Conservation (phyloP, 2,113 vertebrate genomes). For the Myiopsitta monachus region DNA sequence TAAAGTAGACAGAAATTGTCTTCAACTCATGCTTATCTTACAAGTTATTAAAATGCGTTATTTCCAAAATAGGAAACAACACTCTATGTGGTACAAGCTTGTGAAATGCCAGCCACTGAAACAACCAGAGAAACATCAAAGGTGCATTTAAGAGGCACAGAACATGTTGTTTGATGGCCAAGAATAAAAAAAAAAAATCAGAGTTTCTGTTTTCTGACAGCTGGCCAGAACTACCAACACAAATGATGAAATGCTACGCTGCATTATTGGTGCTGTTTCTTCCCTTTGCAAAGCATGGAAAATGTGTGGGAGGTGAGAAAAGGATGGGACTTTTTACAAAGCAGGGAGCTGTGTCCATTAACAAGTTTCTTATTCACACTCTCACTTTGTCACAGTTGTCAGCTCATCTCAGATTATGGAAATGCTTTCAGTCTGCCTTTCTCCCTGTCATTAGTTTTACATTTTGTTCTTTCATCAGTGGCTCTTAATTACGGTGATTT, state of each 20-base stretch:
- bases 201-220: neutral
- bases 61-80: neutral
- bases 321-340: neutral
- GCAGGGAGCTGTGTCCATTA: neutral
- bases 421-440: neutral
- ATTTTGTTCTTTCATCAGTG: neutral
- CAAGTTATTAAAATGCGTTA: neutral
- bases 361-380: neutral
- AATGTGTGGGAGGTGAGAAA: neutral
- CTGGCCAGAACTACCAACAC: neutral
- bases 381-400: neutral
- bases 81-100: neutral
- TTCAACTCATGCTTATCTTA: neutral
- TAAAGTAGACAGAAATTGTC: neutral
- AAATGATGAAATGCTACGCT: accelerated
- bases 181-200: neutral
- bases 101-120: neutral
- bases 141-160: neutral
- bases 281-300: neutral
- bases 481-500: constrained; percentile 8
- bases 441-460: neutral
- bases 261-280: neutral
- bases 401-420: neutral
- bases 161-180: neutral
- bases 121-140: neutral